These are phyloP conservation scores for Stenurella melanura DNA, from an alignment of 2,888 invertebrate species.

Conservation along the genomic window DNA sequence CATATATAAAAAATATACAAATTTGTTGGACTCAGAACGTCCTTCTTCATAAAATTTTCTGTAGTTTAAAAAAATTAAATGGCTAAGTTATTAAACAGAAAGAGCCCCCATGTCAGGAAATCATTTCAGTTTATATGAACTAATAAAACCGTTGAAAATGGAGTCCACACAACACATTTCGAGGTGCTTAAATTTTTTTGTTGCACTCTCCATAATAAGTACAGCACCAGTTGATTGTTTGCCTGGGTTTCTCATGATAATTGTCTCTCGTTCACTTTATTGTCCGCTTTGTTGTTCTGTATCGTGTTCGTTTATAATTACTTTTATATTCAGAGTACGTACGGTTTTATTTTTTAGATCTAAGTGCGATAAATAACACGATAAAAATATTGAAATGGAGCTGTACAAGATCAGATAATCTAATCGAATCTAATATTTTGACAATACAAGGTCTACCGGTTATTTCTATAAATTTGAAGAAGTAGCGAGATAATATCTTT, in stretches of 20 bases:
- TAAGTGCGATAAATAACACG: background rate
- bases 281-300: background rate
- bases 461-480: no score
- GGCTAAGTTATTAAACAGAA: no score
- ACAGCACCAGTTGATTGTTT: conserved; percentile 18
- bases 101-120: no score
- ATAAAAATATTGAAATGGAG: background rate
- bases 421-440: no score
- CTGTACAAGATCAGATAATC: no score
- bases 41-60: no score
- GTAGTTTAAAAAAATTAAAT: no score
- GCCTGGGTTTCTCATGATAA: conserved; percentile 1
- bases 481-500: no score
- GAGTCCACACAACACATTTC: background rate
- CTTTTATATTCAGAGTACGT: conserved; percentile 13
- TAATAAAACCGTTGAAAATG: background rate
- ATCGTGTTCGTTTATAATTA: conserved; percentile 26
- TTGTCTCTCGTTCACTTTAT: conserved; percentile 24
- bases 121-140: background rate
- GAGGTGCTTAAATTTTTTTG: background rate
- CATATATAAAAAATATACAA: no score
- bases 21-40: no score
- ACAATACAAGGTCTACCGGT: no score
- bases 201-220: conserved; percentile 5
- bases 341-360: conserved; percentile 12